Conservation (phyloP, 1,140 invertebrate genomes). For the Amphibalanus amphitrite region DNA sequence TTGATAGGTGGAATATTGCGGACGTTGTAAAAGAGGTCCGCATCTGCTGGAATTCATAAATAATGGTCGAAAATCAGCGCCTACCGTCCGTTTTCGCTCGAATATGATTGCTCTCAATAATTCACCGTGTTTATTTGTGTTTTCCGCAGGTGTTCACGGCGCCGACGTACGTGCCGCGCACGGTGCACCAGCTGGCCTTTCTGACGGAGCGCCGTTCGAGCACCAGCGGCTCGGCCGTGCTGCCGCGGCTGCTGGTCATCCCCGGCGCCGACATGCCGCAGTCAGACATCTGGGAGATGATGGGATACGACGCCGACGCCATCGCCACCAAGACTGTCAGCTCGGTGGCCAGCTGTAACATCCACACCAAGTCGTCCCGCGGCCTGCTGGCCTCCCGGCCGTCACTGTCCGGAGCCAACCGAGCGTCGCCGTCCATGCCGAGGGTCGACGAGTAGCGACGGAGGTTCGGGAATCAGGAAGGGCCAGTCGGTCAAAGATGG, state of each 20-base stretch:
- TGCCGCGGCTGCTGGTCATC: constrained; percentile 5
- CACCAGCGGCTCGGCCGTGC: not conserved
- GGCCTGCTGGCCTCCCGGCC: not conserved
- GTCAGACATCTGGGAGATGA: not conserved
- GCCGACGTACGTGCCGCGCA: constrained; percentile 18
- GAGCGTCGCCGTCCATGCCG: not conserved
- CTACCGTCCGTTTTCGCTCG: too few relatives aligned
- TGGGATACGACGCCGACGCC: not conserved
- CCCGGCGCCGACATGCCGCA: not conserved
- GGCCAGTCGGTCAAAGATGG: too few relatives aligned
- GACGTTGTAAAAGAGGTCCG: too few relatives aligned
- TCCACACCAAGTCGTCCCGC: not conserved
- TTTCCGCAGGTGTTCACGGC: constrained; percentile 12
- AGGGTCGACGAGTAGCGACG: not conserved
- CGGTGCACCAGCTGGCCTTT: constrained; percentile 12
- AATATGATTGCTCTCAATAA: too few relatives aligned
- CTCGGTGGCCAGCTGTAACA: not conserved
- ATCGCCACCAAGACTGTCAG: not conserved
- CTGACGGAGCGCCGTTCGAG: not conserved
- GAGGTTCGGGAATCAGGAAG: too few relatives aligned
- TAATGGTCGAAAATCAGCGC: too few relatives aligned
- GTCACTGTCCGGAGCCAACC: not conserved
- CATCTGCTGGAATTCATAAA: too few relatives aligned
- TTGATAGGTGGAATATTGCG: too few relatives aligned
- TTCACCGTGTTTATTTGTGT: too few relatives aligned